Conservation (phyloP, 2,888 invertebrate species). For the Hydroisotoma schaefferi region DNA sequence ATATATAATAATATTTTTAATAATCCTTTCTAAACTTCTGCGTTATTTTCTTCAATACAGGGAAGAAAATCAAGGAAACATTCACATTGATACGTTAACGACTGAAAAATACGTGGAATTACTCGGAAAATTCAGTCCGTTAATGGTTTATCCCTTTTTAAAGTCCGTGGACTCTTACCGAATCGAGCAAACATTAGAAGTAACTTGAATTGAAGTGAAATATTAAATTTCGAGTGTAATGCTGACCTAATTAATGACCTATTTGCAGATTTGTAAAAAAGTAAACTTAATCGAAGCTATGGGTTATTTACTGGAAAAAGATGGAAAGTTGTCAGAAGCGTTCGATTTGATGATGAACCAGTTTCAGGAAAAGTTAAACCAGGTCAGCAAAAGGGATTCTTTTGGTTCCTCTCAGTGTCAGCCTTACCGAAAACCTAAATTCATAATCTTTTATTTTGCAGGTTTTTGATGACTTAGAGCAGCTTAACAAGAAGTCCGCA, state of each 20-base stretch:
- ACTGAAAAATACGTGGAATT: conserved; percentile 63
- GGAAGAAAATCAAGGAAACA: conserved; percentile 49
- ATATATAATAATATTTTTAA: background rate
- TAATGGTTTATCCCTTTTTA: conserved; percentile 58
- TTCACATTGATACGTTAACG: conserved; percentile 53
- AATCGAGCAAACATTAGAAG: conserved; percentile 60
- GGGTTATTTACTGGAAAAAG: conserved; percentile 70
- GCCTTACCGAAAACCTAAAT: background rate
- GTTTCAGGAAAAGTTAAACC: conserved; percentile 46
- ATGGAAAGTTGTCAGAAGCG: conserved; percentile 69
- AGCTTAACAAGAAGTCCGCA: background rate
- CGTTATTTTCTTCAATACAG: conserved; percentile 17
- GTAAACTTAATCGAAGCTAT: conserved; percentile 64
- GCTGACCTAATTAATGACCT: background rate
- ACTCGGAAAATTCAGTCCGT: conserved; percentile 60
- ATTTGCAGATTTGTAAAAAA: conserved; percentile 61
- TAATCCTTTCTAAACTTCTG: background rate
- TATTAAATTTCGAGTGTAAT: background rate
- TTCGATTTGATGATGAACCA: conserved; percentile 55
- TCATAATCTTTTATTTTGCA: conserved; percentile 5
- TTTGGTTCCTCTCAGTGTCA: background rate
- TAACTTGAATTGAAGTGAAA: conserved; percentile 40
- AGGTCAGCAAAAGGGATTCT: conserved; percentile 21
- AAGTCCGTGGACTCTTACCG: conserved; percentile 60
- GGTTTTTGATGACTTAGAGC: conserved; percentile 36